Evolutionary conservation across 2,888 invertebrate species (phyloP).

Genomic region (Tortricodes alternella): DNA sequence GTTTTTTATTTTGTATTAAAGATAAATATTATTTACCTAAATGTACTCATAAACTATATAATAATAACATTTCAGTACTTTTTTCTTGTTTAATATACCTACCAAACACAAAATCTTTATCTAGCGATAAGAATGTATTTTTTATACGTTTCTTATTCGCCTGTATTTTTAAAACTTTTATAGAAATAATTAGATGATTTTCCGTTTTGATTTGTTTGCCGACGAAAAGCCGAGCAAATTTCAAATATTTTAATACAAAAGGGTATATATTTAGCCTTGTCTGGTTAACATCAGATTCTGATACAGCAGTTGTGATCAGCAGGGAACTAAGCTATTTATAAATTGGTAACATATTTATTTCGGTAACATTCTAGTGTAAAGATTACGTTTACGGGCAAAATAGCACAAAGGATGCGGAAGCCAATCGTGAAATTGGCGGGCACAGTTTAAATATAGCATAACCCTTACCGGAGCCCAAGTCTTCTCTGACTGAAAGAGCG

Average conservation of each 20-base stretch:
- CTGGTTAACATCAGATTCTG: constrained; percentile 30
- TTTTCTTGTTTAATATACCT: constrained; percentile 2
- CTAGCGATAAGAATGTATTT: constrained; percentile 15
- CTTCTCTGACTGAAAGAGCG: constrained; percentile 97
- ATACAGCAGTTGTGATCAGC: constrained; percentile 42
- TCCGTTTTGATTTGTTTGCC: neutral
- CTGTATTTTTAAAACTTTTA: neutral
- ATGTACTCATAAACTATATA: no score
- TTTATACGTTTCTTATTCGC: no score
- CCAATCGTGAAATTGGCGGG: constrained; percentile 45
- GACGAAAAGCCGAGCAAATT: neutral
- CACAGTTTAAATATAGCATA: constrained; percentile 47
- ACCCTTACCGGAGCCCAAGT: constrained; percentile 93
- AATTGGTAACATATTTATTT: constrained; percentile 69
- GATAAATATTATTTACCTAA: no score
- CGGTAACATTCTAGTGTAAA: constrained; percentile 53
- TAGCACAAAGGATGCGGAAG: constrained; percentile 51
- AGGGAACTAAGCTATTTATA: constrained; percentile 72
- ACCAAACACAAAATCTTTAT: constrained; percentile 9
- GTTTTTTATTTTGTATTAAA: no score
- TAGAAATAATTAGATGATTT: neutral
- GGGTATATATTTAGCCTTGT: constrained; percentile 13
- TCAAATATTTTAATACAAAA: constrained; percentile 2
- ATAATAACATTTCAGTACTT: no score
- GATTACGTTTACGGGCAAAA: constrained; percentile 39